phyloP scores from a whole-genome alignment of 2,888 invertebrate species.

The Pristionchus exspectatus region DNA sequence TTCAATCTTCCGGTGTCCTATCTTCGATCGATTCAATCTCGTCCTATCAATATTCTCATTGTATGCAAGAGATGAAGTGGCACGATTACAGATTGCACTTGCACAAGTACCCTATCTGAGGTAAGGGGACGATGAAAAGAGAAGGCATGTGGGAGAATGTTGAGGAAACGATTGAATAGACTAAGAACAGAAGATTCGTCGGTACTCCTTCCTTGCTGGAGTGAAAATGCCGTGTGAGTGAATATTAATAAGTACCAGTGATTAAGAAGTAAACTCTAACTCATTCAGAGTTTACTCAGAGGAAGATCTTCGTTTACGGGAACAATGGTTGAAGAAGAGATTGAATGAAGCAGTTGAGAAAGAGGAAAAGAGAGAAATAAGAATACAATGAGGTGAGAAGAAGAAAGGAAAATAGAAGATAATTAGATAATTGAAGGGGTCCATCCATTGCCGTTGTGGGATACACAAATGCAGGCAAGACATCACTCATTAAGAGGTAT shows the following conservation, averaged over 20 bases:
- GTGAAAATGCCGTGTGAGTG: constrained; percentile 27
- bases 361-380: constrained; percentile 58
- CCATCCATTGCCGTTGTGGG: constrained; percentile 61
- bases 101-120: constrained; percentile 90
- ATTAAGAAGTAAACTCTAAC: not conserved
- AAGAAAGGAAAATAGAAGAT: not conserved
- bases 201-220: constrained; percentile 20
- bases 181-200: constrained; percentile 3
- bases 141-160: not conserved
- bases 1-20: constrained; percentile 84
- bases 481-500: constrained; percentile 71
- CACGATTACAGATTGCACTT: constrained; percentile 87
- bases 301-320: constrained; percentile 68
- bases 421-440: constrained; percentile 22
- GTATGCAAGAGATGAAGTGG: constrained; percentile 87
- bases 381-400: not conserved
- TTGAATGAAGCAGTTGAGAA: constrained; percentile 65
- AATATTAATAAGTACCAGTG: not conserved
- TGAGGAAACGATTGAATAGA: constrained; percentile 37
- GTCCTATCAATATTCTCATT: constrained; percentile 86
- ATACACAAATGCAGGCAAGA: constrained; percentile 77
- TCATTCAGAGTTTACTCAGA: not conserved
- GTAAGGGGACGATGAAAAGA: constrained; percentile 76
- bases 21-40: constrained; percentile 82
- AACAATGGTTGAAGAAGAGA: constrained; percentile 72